Base-by-base conservation (phyloP, 2,797 vertebrate genomes). In the Coccyzus lansbergi region DNA sequence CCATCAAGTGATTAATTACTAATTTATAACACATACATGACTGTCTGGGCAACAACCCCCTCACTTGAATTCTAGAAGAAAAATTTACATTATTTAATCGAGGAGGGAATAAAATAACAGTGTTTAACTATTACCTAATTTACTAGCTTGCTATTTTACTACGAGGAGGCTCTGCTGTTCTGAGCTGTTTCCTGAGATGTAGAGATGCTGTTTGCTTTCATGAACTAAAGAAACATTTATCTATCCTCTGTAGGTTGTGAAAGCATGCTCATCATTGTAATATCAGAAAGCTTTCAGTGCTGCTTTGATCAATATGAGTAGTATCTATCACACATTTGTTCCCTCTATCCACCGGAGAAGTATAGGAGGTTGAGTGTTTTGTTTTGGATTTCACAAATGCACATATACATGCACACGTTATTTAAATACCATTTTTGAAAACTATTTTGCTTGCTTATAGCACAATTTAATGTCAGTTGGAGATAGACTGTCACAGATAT, bases 371-470 rank as follows among this genome's bases (percentile, higher is more conserved):
- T 75, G 49, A 53, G 17, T 40, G 13, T 55, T 92, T 90, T 78
- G 15, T 3, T 88, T 68, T n/a, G 29, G 22, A 19, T 74, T 84
- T 86, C 58, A 51, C 7, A 56, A 83, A 75, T 81, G 20, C 40
- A 42, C 9, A 15, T 8, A 49, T 6, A 21, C 9, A 34, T 36
- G 12, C 11, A 53, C 1, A 21, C 0, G 0, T 17, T 71, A 17
- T 34, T 70, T 56, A 36, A 88, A 33, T 26, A 48, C 3, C 16
- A 31, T 3, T 59, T 88, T 46, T 29, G 6, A 86, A 88, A 86
- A 74, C 11, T 69, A 53, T 59, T 90, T 79, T 70, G 10, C 15
- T 79, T 76, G 18, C 8, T 86, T 67, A 46, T 31, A 36, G 40
- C 33, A n/a, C 5, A 60, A n/a, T 84, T 84, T 70, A 78, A 56